Percentiles rank a stretch among this genome's conserved stretches.
phyloP scores from a whole-genome alignment of 1,140 invertebrate genomes.

The Cotesia glomerata region DNA sequence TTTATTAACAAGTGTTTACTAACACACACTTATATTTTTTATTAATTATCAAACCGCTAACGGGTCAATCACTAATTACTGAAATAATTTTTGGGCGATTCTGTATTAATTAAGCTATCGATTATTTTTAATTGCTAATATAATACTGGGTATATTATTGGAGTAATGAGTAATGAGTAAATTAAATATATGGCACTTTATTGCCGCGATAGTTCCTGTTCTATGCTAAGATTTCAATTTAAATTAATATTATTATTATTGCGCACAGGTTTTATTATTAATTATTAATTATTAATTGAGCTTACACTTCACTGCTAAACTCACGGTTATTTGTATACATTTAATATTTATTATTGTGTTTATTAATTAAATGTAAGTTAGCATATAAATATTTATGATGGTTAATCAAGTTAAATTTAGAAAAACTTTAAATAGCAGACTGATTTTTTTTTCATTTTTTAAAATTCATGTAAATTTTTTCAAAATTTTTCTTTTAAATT shows the following conservation, averaged over 20 bases:
- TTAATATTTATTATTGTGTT: not conserved
- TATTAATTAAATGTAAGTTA: not conserved
- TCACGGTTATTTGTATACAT: no score
- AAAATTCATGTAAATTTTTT: no score
- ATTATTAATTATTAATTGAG: no score
- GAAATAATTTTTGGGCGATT: not conserved
- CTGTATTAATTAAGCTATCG: not conserved
- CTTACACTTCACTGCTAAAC: not conserved
- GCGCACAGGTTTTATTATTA: not conserved
- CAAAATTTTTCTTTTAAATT: no score
- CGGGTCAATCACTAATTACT: constrained; percentile 13
- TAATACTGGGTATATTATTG: not conserved
- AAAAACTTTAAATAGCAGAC: no score
- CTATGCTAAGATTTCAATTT: not conserved
- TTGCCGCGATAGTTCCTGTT: not conserved
- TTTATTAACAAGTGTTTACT: no score
- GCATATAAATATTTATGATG: not conserved
- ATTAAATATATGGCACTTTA: not conserved
- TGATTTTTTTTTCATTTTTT: no score
- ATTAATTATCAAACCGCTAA: not conserved
- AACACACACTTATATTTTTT: not conserved
- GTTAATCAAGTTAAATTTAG: not conserved
- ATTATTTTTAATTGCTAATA: not conserved
- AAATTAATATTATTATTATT: not conserved
- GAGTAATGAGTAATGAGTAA: no score